Conservation (phyloP, 2,888 invertebrate species). For the Aleiodes leptofemur region DNA sequence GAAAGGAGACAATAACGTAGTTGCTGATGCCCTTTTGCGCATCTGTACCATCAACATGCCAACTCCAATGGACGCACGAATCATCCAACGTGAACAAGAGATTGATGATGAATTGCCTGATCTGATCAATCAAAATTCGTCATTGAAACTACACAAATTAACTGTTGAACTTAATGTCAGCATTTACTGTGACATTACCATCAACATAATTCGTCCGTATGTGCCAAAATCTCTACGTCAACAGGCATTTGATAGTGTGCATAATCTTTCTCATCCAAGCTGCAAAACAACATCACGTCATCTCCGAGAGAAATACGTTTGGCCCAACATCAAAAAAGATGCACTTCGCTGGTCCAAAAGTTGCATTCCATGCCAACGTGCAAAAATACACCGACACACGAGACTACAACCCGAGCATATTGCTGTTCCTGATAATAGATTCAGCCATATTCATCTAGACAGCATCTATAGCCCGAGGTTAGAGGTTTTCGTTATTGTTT, state of each 20-base stretch:
- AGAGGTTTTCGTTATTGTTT: too few relatives aligned
- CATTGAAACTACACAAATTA: conserved; percentile 11
- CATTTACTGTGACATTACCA: neutral
- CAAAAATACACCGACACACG: too few relatives aligned
- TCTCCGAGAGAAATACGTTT: neutral
- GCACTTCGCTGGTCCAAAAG: too few relatives aligned
- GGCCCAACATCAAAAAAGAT: neutral
- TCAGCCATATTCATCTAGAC: too few relatives aligned
- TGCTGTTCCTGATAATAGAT: too few relatives aligned
- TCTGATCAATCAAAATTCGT: conserved; percentile 1
- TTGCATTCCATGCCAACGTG: too few relatives aligned
- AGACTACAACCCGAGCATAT: too few relatives aligned
- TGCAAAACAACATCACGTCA: neutral
- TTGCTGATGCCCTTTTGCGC: conserved; percentile 38
- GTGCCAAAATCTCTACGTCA: neutral
- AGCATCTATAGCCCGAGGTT: too few relatives aligned
- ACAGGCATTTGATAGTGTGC: neutral
- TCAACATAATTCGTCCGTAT: too few relatives aligned
- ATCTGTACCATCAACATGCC: conserved; percentile 7
- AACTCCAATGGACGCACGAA: neutral
- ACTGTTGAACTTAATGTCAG: neutral
- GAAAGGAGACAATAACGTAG: conserved; percentile 22
- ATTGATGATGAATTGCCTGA: conserved; percentile 3
- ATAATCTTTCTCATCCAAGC: neutral
- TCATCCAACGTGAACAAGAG: neutral